Evolutionary conservation across 2,113 vertebrate genomes (phyloP).

Genomic region (zebrafish (Danio rerio)): DNA sequence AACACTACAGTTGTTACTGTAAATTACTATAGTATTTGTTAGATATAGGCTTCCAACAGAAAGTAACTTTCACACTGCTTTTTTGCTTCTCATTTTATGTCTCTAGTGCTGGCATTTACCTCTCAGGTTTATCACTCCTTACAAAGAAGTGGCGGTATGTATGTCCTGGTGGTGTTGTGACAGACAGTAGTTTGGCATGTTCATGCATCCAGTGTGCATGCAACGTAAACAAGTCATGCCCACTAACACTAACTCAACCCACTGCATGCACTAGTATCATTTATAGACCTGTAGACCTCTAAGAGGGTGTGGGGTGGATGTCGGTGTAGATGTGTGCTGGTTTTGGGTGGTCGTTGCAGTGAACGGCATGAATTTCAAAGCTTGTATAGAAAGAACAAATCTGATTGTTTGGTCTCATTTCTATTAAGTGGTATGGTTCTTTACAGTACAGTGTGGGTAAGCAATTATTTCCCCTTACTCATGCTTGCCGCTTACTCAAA

Average conservation of each 20-base stretch:
- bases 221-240: slow-evolving; percentile 58
- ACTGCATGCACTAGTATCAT: slow-evolving; percentile 39
- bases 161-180: slow-evolving; percentile 61
- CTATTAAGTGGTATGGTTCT: no score
- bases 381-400: background rate
- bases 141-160: slow-evolving; percentile 96
- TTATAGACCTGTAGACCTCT: background rate
- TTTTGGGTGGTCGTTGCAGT: slow-evolving; percentile 33
- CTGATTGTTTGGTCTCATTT: no score
- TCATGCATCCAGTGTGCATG: slow-evolving; percentile 63
- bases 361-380: slow-evolving; percentile 54
- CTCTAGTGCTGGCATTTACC: slow-evolving; percentile 92
- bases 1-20: no score
- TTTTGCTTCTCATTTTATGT: slow-evolving; percentile 76
- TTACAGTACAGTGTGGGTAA: no score
- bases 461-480: no score
- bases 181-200: slow-evolving; percentile 38
- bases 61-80: slow-evolving; percentile 23
- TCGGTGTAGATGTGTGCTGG: slow-evolving; percentile 52
- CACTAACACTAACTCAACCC: slow-evolving; percentile 34
- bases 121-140: slow-evolving; percentile 92
- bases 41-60: background rate
- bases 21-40: no score
- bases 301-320: slow-evolving; percentile 10
- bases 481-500: no score